Evolutionary conservation across 2,888 invertebrate genomes (phyloP).

Genomic region (Mythimna loreyi): DNA sequence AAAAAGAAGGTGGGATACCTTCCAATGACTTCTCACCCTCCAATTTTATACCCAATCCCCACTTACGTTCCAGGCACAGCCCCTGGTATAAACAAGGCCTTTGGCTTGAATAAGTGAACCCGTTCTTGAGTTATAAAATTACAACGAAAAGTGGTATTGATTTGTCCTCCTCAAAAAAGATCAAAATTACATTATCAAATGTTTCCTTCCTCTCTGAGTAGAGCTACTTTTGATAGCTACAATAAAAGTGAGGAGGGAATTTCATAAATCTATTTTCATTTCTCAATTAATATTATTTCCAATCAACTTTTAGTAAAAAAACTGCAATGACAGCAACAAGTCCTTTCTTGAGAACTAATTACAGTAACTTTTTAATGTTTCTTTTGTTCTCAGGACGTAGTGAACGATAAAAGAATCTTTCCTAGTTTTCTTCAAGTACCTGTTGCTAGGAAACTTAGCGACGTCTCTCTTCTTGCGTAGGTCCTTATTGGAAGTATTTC

Average conservation of each 20-base stretch:
- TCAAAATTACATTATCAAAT: too few relatives aligned
- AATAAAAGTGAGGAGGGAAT: neutral
- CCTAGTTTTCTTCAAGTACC: conserved; percentile 20
- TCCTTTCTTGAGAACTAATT: conserved; percentile 21
- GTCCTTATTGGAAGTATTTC: neutral
- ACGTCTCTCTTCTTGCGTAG: neutral
- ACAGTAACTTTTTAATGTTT: conserved; percentile 18
- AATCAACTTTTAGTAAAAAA: conserved; percentile 1
- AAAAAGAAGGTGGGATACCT: too few relatives aligned
- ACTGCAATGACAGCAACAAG: conserved; percentile 25
- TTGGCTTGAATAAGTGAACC: too few relatives aligned
- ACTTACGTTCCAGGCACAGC: too few relatives aligned
- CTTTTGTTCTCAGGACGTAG: conserved; percentile 22
- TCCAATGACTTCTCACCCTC: too few relatives aligned
- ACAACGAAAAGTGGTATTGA: too few relatives aligned
- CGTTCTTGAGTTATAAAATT: too few relatives aligned
- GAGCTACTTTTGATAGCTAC: too few relatives aligned
- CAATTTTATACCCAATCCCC: too few relatives aligned
- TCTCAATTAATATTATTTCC: neutral
- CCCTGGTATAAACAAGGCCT: too few relatives aligned
- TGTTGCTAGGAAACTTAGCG: conserved; percentile 27
- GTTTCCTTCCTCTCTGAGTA: too few relatives aligned
- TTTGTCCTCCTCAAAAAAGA: too few relatives aligned
- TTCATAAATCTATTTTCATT: neutral
- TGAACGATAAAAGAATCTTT: conserved; percentile 4